Evolutionary conservation across 2,113 vertebrate genomes (phyloP).

Genomic region (Colius striatus): DNA sequence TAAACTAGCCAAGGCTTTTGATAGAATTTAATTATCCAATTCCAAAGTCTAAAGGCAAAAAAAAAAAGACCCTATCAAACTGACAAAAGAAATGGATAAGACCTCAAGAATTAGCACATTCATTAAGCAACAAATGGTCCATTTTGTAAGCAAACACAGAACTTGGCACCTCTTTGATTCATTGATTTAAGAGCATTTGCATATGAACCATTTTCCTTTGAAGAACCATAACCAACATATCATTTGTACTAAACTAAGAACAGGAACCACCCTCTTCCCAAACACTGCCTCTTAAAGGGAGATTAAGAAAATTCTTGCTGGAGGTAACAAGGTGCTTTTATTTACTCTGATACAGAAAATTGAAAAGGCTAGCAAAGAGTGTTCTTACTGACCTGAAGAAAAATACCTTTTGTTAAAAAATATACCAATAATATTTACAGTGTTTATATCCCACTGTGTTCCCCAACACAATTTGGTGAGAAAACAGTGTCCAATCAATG

Average conservation of each 20-base stretch:
- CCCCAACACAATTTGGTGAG: background rate
- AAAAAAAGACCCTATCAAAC: background rate
- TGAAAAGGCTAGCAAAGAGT: background rate
- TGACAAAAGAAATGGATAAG: background rate
- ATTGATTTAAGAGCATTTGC: background rate
- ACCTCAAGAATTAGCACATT: constrained; percentile 5
- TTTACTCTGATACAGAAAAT: background rate
- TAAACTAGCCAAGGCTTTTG: background rate
- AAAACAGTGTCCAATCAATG: constrained; percentile 33
- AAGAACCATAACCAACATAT: background rate
- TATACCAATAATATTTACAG: background rate
- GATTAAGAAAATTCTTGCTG: background rate
- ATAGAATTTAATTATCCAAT: background rate
- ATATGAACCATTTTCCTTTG: background rate
- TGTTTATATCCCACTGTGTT: background rate
- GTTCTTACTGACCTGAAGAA: background rate
- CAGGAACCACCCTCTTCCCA: background rate
- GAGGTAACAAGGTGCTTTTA: background rate
- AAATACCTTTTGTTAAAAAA: background rate
- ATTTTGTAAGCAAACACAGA: background rate
- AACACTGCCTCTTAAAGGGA: background rate
- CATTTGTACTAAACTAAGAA: background rate
- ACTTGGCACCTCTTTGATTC: background rate
- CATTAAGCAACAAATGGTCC: background rate
- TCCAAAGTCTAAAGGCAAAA: background rate